phyloP scores from a whole-genome alignment of 92 coral and sea anemone species.

The Epizoanthus illoricatus region DNA sequence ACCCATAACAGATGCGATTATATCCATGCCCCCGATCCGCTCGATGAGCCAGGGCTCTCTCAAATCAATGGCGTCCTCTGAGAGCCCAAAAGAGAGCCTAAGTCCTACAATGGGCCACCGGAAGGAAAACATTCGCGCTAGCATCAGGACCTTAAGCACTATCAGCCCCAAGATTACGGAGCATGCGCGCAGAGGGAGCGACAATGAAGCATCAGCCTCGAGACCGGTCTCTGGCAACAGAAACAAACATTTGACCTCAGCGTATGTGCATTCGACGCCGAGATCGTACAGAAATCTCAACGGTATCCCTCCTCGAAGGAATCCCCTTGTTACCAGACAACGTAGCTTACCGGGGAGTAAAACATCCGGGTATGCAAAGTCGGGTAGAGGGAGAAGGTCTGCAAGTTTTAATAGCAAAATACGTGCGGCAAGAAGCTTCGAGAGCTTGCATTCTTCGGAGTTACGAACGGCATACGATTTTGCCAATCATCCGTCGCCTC shows the following conservation, averaged over 20 bases:
- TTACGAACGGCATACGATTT: slow-evolving; percentile 73
- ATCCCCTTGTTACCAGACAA: slow-evolving; percentile 17
- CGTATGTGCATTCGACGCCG: slow-evolving; percentile 63
- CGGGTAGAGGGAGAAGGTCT: slow-evolving; percentile 1
- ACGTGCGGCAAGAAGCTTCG: slow-evolving; percentile 32
- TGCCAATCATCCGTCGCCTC: slow-evolving; percentile 20
- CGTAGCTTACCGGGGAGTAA: slow-evolving; percentile 8
- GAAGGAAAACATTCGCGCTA: not conserved
- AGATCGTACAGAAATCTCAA: slow-evolving; percentile 54
- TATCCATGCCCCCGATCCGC: slow-evolving; percentile 29
- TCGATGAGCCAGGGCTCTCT: slow-evolving; percentile 34
- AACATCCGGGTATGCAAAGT: not conserved
- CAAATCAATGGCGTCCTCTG: slow-evolving; percentile 17
- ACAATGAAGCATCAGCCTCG: not conserved
- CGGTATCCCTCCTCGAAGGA: slow-evolving; percentile 46
- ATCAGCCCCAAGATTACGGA: not conserved
- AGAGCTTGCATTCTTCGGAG: not conserved
- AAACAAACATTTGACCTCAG: slow-evolving; percentile 46
- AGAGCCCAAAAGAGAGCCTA: slow-evolving; percentile 8
- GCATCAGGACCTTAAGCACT: no score
- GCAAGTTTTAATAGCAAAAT: not conserved
- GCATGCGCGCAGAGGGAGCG: not conserved
- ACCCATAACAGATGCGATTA: slow-evolving; percentile 13
- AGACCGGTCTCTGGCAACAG: not conserved
- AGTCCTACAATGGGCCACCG: not conserved